Base-by-base conservation (phyloP, 2,888 invertebrate genomes). In the Stenolophus ochropezus region DNA sequence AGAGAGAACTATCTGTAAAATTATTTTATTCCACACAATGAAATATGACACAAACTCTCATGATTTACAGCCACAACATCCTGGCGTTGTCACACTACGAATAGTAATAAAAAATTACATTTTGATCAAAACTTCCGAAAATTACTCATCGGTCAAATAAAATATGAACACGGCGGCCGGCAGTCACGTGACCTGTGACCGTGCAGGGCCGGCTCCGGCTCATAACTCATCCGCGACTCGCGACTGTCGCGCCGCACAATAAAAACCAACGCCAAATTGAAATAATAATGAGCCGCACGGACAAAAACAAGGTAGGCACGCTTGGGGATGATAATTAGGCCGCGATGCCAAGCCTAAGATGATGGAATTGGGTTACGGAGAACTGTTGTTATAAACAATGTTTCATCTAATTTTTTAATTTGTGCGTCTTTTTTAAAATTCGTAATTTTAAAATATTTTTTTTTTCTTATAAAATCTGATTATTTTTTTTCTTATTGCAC, bases 141-240 rank as follows among this genome's bases (percentile, higher is more conserved):
- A 79, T 79, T 49, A 79, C 69, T 71, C 69, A 73, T 73, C 47
- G 75, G 73, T 33, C 73, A 58, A 80, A 80, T 80, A 80, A 81
- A 81, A 65, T 81, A 81, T 81, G 49, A 76, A 76, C 69, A 76
- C 65, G 65, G 25, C 27, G 61, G 74, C 25, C 25, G 23, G 51
- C 74, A 81, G 65, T 83, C 85, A 84, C 83, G 84, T 85, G 86
- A 85, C 86, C 86, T 86, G 83, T 85, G 86, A 85, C 85, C 85
- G 85, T 84, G 65, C 47, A 79, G 71, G 84, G 82, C 85, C 84
- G 84, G 85, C 85, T 85, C 83, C 78, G 84, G 84, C 83, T 82
- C 84, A 85, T 86, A 85, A 85, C 82, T 86, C 85, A 86, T 86
- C 47, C 73, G 73, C 80, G 80, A 80, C 71, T 4, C 18, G 47